These are phyloP conservation scores for Irena cyanogastra DNA, from an alignment of 2,113 vertebrate genomes.

Conservation along the genomic window DNA sequence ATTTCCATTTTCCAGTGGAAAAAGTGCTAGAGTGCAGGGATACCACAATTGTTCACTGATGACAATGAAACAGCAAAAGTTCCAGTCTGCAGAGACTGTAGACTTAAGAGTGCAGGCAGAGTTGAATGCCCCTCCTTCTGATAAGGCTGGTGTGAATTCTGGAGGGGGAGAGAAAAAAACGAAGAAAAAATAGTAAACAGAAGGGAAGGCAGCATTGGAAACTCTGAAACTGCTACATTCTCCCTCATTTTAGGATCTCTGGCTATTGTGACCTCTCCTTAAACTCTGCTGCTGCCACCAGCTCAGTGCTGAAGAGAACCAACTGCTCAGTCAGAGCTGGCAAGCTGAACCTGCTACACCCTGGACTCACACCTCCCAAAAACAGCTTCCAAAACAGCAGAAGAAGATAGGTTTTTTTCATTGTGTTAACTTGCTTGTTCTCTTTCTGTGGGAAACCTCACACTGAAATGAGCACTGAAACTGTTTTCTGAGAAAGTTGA, in stretches of 20 bases:
- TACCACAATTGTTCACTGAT: neutral
- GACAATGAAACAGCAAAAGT: neutral
- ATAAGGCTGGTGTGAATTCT: neutral
- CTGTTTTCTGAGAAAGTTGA: neutral
- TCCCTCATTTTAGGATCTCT: neutral
- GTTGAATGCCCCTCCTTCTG: neutral
- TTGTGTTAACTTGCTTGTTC: neutral
- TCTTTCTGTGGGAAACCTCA: neutral
- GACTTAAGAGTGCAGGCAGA: neutral
- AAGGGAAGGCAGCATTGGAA: neutral
- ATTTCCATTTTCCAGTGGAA: neutral
- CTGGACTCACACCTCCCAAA: neutral
- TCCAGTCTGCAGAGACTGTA: neutral
- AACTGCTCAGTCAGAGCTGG: neutral
- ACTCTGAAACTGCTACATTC: neutral
- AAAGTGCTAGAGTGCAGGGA: neutral
- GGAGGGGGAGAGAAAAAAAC: neutral
- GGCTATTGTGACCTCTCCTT: neutral
- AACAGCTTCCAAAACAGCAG: neutral
- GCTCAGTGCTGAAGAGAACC: neutral
- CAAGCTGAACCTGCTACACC: neutral
- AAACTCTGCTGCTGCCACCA: neutral
- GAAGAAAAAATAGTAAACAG: neutral
- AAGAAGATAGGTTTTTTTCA: neutral
- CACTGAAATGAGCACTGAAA: neutral